Evolutionary conservation across 2,797 vertebrate species (phyloP).

Genomic region (Pempheris klunzingeri): DNA sequence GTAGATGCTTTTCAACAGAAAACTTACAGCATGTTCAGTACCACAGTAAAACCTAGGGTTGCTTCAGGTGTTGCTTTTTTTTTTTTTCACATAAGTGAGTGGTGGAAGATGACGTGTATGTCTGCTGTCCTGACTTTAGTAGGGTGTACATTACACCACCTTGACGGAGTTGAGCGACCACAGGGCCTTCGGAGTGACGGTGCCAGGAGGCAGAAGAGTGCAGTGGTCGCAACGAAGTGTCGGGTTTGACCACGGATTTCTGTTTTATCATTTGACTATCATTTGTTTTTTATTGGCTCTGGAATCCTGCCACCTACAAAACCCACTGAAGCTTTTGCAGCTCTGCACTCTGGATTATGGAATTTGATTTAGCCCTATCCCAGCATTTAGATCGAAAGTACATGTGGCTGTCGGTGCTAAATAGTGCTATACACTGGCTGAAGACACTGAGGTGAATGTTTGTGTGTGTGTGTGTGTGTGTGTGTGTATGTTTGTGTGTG

Average conservation of each 20-base stretch:
- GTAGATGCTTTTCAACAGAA: background rate
- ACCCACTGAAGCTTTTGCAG: background rate
- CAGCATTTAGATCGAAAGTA: background rate
- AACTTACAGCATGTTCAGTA: background rate
- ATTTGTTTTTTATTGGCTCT: background rate
- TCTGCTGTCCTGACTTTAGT: background rate
- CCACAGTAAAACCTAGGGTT: no score
- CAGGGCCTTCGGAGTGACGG: background rate
- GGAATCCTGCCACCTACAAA: slow-evolving; percentile 1
- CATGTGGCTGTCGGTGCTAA: background rate
- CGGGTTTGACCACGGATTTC: background rate
- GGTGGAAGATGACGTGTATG: background rate
- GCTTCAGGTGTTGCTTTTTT: background rate
- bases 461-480: background rate
- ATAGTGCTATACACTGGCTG: background rate
- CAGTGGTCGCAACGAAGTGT: background rate
- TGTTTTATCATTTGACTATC: background rate
- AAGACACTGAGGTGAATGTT: background rate
- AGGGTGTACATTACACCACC: background rate
- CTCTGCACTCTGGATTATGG: background rate
- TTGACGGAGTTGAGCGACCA: background rate
- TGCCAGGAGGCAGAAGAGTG: background rate
- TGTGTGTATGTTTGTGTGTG: slow-evolving; percentile 4
- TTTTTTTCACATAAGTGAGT: background rate
- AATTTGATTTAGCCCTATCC: background rate